Conservation (phyloP, 2,888 invertebrate species). For the Folsomia manolachei region DNA sequence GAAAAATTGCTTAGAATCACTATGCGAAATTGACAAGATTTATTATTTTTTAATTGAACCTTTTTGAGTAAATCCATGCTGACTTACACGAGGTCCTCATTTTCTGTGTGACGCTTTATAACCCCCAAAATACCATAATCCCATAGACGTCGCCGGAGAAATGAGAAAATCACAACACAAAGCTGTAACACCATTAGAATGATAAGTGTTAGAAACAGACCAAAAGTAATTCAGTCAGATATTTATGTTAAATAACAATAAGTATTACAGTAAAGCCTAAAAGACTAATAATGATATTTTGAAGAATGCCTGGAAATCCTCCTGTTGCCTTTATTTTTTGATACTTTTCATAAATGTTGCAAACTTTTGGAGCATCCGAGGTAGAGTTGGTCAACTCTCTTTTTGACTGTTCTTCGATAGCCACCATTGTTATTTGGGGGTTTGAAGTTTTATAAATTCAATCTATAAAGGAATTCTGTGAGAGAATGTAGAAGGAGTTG, state of each 20-base stretch:
- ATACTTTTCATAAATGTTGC: constrained; percentile 7
- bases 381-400: no score
- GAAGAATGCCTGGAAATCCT: neutral
- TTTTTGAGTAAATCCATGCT: no score
- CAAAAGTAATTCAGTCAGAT: neutral
- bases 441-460: no score
- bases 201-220: no score
- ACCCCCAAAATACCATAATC: neutral
- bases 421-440: no score
- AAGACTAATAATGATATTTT: neutral
- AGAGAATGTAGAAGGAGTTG: no score
- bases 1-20: constrained; percentile 2
- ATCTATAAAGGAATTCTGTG: no score
- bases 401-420: no score
- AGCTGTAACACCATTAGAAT: no score
- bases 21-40: neutral
- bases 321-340: neutral
- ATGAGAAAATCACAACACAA: neutral
- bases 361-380: no score
- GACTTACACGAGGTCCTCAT: neutral
- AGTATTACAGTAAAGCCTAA: neutral
- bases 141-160: neutral
- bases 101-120: neutral
- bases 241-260: neutral
- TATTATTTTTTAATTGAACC: no score